Evolutionary conservation across 2,797 vertebrate genomes (phyloP).

Genomic region (Cheirogaleus major): DNA sequence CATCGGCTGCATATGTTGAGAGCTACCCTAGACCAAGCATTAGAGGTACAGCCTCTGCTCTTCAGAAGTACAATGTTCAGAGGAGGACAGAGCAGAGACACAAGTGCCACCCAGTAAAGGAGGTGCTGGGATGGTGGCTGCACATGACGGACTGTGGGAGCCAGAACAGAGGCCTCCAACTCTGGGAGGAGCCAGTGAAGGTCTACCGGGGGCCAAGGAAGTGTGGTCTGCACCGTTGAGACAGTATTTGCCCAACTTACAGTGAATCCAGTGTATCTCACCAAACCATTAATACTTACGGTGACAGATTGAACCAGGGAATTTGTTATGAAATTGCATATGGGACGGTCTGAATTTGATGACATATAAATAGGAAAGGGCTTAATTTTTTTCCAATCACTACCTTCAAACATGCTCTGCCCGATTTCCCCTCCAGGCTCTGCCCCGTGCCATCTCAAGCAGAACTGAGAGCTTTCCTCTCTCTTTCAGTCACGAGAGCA

Average conservation of each 20-base stretch:
- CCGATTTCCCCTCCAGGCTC: neutral
- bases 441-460: neutral
- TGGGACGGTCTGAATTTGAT: neutral
- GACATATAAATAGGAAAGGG: neutral
- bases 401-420: neutral
- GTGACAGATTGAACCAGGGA: neutral
- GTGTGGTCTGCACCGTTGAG: neutral
- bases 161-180: neutral
- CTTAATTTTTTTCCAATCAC: neutral
- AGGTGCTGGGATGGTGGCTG: fast-evolving
- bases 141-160: fast-evolving
- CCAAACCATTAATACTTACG: neutral
- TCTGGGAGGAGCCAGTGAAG: neutral
- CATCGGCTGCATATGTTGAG: neutral
- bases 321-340: neutral
- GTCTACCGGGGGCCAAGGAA: neutral
- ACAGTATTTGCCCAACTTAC: neutral
- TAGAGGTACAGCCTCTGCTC: neutral
- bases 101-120: neutral
- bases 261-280: neutral
- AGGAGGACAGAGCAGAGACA: neutral
- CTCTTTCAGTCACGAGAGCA: neutral
- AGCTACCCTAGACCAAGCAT: no score
- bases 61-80: neutral
- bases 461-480: neutral